Percentiles rank a stretch among this genome's conserved stretches.
Conservation (phyloP, 2,888 invertebrate species). For the Autographa gamma region DNA sequence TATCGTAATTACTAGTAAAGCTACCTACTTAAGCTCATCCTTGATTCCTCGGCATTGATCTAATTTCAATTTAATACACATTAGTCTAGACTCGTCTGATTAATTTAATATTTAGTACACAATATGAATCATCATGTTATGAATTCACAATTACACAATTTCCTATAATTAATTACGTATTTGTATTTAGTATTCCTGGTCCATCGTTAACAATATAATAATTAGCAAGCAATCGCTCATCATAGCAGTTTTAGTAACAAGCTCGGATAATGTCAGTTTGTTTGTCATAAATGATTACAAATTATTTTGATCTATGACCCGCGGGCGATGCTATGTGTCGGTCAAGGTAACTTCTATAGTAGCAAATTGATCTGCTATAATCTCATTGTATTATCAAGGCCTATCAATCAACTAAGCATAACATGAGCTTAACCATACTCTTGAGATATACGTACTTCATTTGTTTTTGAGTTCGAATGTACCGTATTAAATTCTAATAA, state of each 20-base stretch:
- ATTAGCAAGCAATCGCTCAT: constrained; percentile 31
- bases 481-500: constrained; percentile 11
- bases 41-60: background rate
- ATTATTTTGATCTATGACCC: constrained; percentile 79
- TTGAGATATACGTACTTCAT: constrained; percentile 15
- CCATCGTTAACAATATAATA: constrained; percentile 40
- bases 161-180: constrained; percentile 29
- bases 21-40: background rate
- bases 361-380: constrained; percentile 65
- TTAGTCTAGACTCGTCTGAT: background rate
- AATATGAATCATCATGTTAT: constrained; percentile 20
- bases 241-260: constrained; percentile 47
- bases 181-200: constrained; percentile 24
- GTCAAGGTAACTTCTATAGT: constrained; percentile 73
- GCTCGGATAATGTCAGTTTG: constrained; percentile 62
- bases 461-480: constrained; percentile 5
- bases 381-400: constrained; percentile 61
- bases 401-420: constrained; percentile 36
- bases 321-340: constrained; percentile 57
- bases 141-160: constrained; percentile 15
- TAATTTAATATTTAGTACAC: background rate
- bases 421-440: constrained; percentile 26
- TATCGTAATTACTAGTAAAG: background rate
- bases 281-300: constrained; percentile 73
- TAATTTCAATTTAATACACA: constrained; percentile 1